These are phyloP conservation scores for Atherinomorus stipes DNA, from an alignment of 2,113 vertebrate species.

Conservation along the genomic window DNA sequence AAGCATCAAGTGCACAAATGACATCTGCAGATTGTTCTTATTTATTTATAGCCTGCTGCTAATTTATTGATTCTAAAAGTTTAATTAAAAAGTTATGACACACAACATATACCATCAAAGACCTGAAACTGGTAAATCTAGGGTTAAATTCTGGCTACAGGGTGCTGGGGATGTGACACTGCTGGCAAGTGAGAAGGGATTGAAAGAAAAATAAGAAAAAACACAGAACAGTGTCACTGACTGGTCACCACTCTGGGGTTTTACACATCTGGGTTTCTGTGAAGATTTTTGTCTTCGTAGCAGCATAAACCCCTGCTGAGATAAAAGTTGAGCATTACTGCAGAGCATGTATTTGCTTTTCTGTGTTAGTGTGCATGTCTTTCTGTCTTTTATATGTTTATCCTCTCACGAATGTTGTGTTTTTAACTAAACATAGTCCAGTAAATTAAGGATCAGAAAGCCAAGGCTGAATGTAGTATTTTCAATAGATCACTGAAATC, in stretches of 20 bases:
- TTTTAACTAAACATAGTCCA: background rate
- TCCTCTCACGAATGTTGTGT: background rate
- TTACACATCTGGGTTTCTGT: slow-evolving; percentile 7
- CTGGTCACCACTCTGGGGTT: background rate
- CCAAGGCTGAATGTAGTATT: background rate
- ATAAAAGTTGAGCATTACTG: background rate
- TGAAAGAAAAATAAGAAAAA: background rate
- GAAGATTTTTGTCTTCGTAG: background rate
- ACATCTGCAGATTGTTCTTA: background rate
- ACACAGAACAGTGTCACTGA: background rate
- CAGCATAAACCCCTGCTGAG: background rate
- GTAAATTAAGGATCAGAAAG: background rate
- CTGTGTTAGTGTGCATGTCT: background rate
- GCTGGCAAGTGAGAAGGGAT: background rate
- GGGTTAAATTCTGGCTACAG: background rate
- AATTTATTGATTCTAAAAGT: background rate
- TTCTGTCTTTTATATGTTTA: background rate
- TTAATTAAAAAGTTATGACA: background rate
- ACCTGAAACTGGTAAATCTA: background rate
- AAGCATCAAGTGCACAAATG: background rate
- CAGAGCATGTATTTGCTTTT: background rate
- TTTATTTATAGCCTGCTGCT: background rate
- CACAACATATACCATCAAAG: background rate
- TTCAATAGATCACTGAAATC: background rate
- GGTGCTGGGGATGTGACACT: background rate